Evolutionary conservation across 2,113 vertebrate species (phyloP).

Genomic region (Odontophorus gujanensis): DNA sequence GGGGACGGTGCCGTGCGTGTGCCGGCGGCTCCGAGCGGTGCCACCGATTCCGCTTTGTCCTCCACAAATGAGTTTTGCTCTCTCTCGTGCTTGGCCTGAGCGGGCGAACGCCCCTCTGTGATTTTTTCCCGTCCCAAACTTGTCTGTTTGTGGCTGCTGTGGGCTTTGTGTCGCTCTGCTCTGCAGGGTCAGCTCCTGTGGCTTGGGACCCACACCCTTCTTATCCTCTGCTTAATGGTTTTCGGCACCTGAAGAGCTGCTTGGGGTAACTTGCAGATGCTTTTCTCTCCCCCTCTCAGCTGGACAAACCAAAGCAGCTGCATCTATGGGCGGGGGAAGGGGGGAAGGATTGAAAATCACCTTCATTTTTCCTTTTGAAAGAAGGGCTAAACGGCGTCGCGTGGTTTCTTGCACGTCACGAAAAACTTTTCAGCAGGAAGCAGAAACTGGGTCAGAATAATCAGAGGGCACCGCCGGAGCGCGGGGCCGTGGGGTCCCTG

Average conservation of each 20-base stretch:
- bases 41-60: accelerated
- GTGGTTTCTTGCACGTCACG: neutral
- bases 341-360: neutral
- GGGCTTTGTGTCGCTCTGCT: neutral
- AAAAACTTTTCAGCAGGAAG: neutral
- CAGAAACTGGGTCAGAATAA: neutral
- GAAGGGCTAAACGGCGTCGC: neutral
- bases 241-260: neutral
- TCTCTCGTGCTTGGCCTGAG: neutral
- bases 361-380: too few relatives aligned
- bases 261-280: neutral
- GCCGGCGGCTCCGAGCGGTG: neutral
- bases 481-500: too few relatives aligned
- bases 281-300: neutral
- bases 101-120: neutral
- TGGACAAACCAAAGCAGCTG: neutral
- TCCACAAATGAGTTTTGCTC: neutral
- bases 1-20: accelerated
- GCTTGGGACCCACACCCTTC: neutral
- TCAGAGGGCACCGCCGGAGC: too few relatives aligned
- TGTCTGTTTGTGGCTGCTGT: neutral
- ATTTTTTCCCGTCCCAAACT: too few relatives aligned
- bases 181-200: neutral
- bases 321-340: neutral
- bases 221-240: neutral